Percentiles rank a stretch among this genome's conserved stretches.
Evolutionary conservation across 2,113 vertebrate genomes (phyloP).

Genomic region (Tragelaphus buxtoni): DNA sequence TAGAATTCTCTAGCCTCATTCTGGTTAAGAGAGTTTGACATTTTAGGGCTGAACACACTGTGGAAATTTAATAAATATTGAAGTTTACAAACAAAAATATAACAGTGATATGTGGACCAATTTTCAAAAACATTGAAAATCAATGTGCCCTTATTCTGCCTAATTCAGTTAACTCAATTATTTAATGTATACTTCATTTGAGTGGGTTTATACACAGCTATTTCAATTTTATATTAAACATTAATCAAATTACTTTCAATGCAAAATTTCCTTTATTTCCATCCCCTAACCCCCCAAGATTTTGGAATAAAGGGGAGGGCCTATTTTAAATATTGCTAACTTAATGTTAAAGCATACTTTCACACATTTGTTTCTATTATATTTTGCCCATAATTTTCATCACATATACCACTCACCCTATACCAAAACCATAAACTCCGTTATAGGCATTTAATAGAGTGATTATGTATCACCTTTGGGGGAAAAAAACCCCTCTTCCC

Average conservation of each 20-base stretch:
- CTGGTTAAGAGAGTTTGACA: conserved; percentile 8
- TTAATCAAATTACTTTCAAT: conserved; percentile 19
- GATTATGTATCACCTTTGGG: neutral
- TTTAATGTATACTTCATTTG: conserved; percentile 29
- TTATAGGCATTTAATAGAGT: neutral
- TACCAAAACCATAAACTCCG: neutral
- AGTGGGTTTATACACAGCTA: neutral
- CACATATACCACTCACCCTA: neutral
- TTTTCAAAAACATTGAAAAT: conserved; percentile 54
- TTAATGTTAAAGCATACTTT: conserved; percentile 23
- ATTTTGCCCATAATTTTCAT: neutral
- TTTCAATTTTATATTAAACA: conserved; percentile 29
- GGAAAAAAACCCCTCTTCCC: neutral
- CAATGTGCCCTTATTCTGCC: conserved; percentile 23
- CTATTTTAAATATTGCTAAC: neutral
- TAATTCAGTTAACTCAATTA: conserved; percentile 48
- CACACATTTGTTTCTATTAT: neutral
- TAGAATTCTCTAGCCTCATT: conserved; percentile 24
- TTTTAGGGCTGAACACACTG: conserved; percentile 40
- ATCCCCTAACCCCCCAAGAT: neutral
- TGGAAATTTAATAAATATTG: conserved; percentile 51
- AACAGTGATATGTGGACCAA: conserved; percentile 52
- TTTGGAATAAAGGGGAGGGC: neutral
- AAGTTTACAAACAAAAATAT: conserved; percentile 58
- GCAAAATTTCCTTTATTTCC: neutral